Evolutionary conservation across 2,888 invertebrate species (phyloP), one percentile per base, ranked within the genome.

Genomic region (Charanyca ferruginea): DNA sequence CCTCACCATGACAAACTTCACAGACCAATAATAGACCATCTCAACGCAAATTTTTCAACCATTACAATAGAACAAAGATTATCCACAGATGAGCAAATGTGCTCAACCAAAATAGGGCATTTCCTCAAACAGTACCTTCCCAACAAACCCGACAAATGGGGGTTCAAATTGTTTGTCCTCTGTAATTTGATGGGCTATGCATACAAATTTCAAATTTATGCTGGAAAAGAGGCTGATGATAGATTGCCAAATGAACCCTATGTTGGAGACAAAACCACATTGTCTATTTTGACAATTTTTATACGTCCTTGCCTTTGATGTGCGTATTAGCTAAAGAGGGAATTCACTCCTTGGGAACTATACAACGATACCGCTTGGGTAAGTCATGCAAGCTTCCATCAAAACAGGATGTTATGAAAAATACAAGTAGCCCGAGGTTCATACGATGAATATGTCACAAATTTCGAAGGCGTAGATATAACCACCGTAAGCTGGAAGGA

Each of bases 141-240:
- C 16, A 82, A 74, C 13, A 86, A 88, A 73, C 85, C 84, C 51
- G 82, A 86, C 58, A 84, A 87, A 75, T 87, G 83, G 82, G 84
- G 83, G 7, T 85, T 78, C 66, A 86, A 86, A 75, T 55, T 84
- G 0, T 86, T 79, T 82, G 77, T 73, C 0, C 53, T 73, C 4
- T 73, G 69, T 2, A 52, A 32, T 47, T 49, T 61, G n/a, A 45
- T 16, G 18, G 58, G 64, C 0, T 59, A 28, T 53, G 63, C 67
- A 16, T 63, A 64, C 35, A 47, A 8, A 32, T 65, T 65, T 52
- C 28, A 32, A 57, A 54, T 42, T 25, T 42, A 54, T 25, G 18
- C 54, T 47, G 28, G 57, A 22, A 53, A 53, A 41, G 32, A 53
- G 23, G 20, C 53, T 61, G n/a, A 45, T 54, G 54, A 51, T 13